Evolutionary conservation across 2,888 invertebrate species (phyloP).

Genomic region (Oligia fasciuncula): DNA sequence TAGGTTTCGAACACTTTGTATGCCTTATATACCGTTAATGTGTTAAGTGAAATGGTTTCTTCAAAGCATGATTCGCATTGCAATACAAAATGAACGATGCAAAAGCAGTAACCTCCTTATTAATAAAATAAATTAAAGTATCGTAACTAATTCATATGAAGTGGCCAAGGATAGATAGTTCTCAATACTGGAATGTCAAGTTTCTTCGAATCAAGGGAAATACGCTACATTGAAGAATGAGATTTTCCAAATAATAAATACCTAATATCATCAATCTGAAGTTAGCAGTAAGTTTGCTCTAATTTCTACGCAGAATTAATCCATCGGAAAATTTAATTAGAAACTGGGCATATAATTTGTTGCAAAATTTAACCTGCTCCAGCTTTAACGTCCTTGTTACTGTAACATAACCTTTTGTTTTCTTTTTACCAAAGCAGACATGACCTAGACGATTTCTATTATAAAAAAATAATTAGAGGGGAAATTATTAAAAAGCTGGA

Average conservation of each 20-base stretch:
- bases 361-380: constrained; percentile 14
- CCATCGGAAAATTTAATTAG: background rate
- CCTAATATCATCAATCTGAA: background rate
- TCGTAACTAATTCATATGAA: background rate
- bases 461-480: constrained; percentile 33
- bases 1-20: constrained; percentile 57
- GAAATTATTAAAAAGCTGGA: background rate
- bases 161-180: background rate
- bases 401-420: background rate
- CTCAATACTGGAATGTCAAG: background rate
- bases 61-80: constrained; percentile 21
- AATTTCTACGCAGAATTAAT: background rate
- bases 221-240: background rate
- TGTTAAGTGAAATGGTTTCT: constrained; percentile 40
- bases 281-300: background rate
- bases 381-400: background rate
- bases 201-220: constrained; percentile 9
- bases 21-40: constrained; percentile 61
- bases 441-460: background rate
- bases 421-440: constrained; percentile 4
- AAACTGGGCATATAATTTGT: background rate
- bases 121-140: background rate
- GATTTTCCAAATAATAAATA: background rate
- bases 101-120: background rate
- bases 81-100: constrained; percentile 7